Evolutionary conservation across 2,888 invertebrate species (phyloP), one percentile per base, ranked within the genome.

Genomic region (Ferdinandea cuprea): DNA sequence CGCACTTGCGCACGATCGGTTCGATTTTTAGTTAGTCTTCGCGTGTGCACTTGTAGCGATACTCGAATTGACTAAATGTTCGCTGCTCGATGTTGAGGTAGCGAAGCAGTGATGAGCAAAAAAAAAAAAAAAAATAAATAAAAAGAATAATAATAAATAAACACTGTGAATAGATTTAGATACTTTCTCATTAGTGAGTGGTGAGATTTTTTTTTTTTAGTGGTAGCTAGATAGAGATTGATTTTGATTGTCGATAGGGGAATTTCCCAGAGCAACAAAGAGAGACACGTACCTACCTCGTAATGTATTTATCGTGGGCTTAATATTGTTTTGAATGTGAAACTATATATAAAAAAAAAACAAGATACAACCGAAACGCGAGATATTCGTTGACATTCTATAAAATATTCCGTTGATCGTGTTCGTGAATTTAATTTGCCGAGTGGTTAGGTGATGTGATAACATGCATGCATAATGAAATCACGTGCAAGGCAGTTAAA

Each of bases 1-100:
- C 30, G 61, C 66, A 37, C 42, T 52, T 68, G 77, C 83, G 78
- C 78, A 73, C 66, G 63, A 56, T 61, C 30, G 9, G 63, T 56
- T 68, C 30, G 11, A 9, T 66, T 59, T 50, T 48, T 30, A 44
- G 44, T 44, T 15, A 44, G 21, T 15, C 17, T n/a, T 46, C 19
- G 44, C 21, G 63, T 83, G 68, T 73, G 61, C 83, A 83, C 83
- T 83, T 83, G 83, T 44, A 52, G 61, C 83, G 83, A 83, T 83
- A 83, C 83, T 83, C 77, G 72, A 83, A 73, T 68, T 78, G 72
- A 83, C 83, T 83, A 77, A 83, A 83, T 63, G 72, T 15, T 83
- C 37, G 58, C 35, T 32, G 68, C 32, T 58, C 35, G 40, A 28
- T 21, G 66, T 28, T 72, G 61, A 56, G 68, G 68, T 83, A 69